Base-by-base conservation (phyloP, 2,888 invertebrate species). In the Aphidius colemani region DNA sequence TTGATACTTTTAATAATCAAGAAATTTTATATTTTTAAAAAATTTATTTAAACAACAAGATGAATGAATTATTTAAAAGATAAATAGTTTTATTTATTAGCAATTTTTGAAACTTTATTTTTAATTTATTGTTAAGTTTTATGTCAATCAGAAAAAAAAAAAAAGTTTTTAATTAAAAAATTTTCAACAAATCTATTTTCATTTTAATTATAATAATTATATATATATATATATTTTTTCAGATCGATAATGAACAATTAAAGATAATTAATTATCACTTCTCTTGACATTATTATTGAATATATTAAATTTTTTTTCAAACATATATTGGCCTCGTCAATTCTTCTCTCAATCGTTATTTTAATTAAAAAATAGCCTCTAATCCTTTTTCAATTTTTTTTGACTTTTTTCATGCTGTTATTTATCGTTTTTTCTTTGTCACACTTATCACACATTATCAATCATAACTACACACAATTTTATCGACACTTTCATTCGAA, bases 21-120 rank as follows among this genome's bases (percentile, higher is more conserved):
- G 13, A 18, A 18, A 18, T 18, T 50, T 67, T 70, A 64, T 68
- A 66, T 66, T 69, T 65, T 65, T 68, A 5, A 30, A 30, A 30
- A 30, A 30, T 30, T 30, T 30, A 30, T 30, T 30, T 30, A 30
- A 30, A 30, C 30, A 30, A 30, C 30, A 30, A 30, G 30, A 30
- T 30, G 30, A 30, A 30, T 5, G 30, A 30, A 61, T 67, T 71
- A 59, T 65, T 30, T 30, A 30, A 59, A 59, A 67, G 30, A 30
- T 30, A 56, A 60, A 63, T 66, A 49, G 53, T n/a, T 67, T 65
- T n/a, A n/a, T n/a, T 18, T 18, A 1, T 18, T 18, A 18, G 13
- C 2, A 18, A 30, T 30, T 30, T 30, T 30, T 30, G 13, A 43
- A 58, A 40, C n/a, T 48, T 41, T 45, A 9, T 61, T 57, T 5